Evolutionary conservation across 1,140 invertebrate species (phyloP).

Genomic region (Scaptodrosophila lebanonensis): DNA sequence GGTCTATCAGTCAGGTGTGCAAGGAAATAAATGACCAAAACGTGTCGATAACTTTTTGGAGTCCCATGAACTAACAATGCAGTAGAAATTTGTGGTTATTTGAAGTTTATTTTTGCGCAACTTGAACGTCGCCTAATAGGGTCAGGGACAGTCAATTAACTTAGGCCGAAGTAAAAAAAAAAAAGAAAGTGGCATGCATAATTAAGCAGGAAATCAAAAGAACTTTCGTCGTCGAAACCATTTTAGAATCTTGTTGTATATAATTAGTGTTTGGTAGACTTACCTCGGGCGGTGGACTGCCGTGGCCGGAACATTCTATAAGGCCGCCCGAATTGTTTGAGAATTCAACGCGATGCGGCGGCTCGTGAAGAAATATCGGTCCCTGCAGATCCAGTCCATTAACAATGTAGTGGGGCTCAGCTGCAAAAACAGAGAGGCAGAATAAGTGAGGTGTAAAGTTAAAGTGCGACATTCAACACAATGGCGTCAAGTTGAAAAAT

Average conservation of each 20-base stretch:
- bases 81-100: constrained; percentile 39
- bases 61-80: no score
- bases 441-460: neutral
- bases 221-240: no score
- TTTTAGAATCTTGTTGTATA: no score
- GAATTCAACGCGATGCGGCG: constrained; percentile 89
- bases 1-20: no score
- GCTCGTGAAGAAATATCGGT: constrained; percentile 86
- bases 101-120: neutral
- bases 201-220: constrained; percentile 52
- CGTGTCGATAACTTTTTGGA: no score
- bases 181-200: constrained; percentile 56
- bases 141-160: constrained; percentile 52
- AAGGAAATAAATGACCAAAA: no score
- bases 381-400: constrained; percentile 85
- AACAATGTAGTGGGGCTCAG: constrained; percentile 54
- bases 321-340: constrained; percentile 89
- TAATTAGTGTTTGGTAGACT: constrained; percentile 14
- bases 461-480: neutral
- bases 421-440: constrained; percentile 37
- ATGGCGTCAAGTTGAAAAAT: constrained; percentile 26
- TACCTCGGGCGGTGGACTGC: constrained; percentile 84
- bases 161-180: constrained; percentile 51
- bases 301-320: constrained; percentile 88
- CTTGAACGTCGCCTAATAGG: no score